These are phyloP conservation scores for Halcyon smyrnensis DNA, from an alignment of 2,797 vertebrate genomes.

Conservation along the genomic window DNA sequence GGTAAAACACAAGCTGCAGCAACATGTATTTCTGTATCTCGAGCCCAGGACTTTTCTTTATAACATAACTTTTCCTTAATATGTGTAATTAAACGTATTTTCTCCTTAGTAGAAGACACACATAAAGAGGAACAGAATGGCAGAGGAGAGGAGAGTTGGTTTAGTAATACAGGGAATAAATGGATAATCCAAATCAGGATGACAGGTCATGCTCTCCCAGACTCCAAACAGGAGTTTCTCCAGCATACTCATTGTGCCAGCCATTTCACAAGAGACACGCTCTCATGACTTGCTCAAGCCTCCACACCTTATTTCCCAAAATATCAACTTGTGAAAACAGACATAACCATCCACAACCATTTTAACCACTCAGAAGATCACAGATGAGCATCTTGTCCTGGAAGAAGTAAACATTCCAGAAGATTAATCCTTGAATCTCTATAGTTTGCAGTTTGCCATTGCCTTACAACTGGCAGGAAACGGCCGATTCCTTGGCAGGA, in stretches of 20 bases:
- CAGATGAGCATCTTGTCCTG: background rate
- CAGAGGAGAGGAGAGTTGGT: conserved; percentile 8
- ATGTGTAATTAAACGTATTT: background rate
- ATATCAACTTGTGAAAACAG: background rate
- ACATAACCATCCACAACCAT: background rate
- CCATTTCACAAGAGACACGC: conserved; percentile 38
- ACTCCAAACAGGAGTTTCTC: conserved; percentile 19
- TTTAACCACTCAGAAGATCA: background rate
- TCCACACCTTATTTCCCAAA: conserved; percentile 42
- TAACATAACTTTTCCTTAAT: background rate
- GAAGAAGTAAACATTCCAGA: background rate
- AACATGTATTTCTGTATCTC: background rate
- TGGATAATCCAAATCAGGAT: conserved; percentile 45
- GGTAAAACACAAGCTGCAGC: background rate
- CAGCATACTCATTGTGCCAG: background rate
- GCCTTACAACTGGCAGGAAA: background rate
- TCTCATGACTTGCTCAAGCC: background rate
- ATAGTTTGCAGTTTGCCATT: background rate
- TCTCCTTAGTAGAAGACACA: background rate
- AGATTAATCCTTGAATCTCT: background rate
- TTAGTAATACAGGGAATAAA: conserved; percentile 16
- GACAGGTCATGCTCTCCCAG: conserved; percentile 50
- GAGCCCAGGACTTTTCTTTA: background rate
- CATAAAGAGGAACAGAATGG: background rate
- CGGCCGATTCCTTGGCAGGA: background rate